Conservation (phyloP, 2,888 invertebrate genomes). For the Helicoverpa assulta region DNA sequence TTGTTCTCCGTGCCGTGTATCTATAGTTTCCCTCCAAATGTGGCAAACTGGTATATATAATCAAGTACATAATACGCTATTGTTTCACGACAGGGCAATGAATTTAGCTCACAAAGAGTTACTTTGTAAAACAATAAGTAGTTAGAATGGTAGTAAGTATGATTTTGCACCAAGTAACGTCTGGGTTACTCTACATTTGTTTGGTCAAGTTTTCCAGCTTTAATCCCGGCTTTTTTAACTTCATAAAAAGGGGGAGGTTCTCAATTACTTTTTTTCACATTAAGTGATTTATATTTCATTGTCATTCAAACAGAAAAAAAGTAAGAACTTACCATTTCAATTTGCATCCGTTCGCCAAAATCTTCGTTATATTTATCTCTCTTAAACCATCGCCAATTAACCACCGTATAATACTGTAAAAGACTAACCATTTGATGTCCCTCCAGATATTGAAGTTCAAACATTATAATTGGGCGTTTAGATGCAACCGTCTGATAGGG, state of each 20-base stretch:
- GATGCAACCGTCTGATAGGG: slow-evolving; percentile 44
- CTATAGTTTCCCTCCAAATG: too few species aligned
- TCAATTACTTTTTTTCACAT: too few species aligned
- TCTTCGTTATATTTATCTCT: not conserved
- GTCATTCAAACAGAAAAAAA: too few species aligned
- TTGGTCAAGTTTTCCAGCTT: not conserved
- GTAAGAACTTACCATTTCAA: too few species aligned
- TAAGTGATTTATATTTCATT: too few species aligned
- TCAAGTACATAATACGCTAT: not conserved
- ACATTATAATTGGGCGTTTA: slow-evolving; percentile 54
- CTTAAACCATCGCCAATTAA: slow-evolving; percentile 13
- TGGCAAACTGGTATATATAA: too few species aligned
- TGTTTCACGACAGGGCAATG: not conserved
- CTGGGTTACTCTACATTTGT: not conserved
- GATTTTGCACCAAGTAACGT: not conserved
- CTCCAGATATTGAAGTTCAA: slow-evolving; percentile 37
- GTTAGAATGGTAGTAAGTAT: too few species aligned
- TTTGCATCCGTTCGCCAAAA: not conserved
- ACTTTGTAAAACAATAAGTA: too few species aligned
- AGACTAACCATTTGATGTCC: slow-evolving; percentile 20
- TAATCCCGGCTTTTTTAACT: too few species aligned
- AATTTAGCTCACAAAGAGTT: not conserved
- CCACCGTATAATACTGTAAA: slow-evolving; percentile 18
- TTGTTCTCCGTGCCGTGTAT: too few species aligned
- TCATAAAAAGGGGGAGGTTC: too few species aligned